Base-by-base conservation (phyloP, 35 echinoderm and acorn worm genomes). In the Apostichopus japonicus region DNA sequence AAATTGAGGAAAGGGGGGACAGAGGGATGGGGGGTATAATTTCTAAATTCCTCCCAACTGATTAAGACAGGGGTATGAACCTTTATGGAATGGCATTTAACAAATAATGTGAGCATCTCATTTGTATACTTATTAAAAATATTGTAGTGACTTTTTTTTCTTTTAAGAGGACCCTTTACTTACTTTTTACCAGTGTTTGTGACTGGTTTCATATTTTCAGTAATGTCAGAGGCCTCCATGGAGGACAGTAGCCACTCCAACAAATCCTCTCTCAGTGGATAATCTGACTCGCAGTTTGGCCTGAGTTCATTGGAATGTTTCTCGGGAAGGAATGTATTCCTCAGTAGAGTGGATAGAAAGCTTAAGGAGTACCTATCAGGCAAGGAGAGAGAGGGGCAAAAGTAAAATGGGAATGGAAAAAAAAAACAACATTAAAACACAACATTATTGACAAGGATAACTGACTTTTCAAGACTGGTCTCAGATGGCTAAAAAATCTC, bases 301-400 rank as follows among this genome's bases (percentile, higher is more conserved):
- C 86, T 63, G 23, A 89, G 61, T 24, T 89, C 86, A n/a, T 65
- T 62, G 86, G 86, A 72, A 89, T 89, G 86, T 54, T 73, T 89
- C 63, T 89, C 86, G 8, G 86, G 86, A 21, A 89, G 61, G 51
- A 65, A 72, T 73, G 86, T 89, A 52, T 73, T 89, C 24, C 10
- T 51, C 86, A 89, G 19, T 22, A 89, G 62, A 25, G 72, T 25
- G 19, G 86, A 89, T 73, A 89, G 19, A 23, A 89, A 89, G 23
- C 44, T 33, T 63, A 89, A 65, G 16, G 86, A 67, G 44, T 67
- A 65, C 61, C 86, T 89, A n/a, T 6, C 16, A 24, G 79, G 15
- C 16, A 14, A 82, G 11, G 44, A 9, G 3, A 17, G 33, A 23
- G 17, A 78, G 17, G 17, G 17, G 8, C 0, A 23, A 6, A 78